Base-by-base conservation (phyloP, 2,888 invertebrate genomes). In the Macroteleia sp. region DNA sequence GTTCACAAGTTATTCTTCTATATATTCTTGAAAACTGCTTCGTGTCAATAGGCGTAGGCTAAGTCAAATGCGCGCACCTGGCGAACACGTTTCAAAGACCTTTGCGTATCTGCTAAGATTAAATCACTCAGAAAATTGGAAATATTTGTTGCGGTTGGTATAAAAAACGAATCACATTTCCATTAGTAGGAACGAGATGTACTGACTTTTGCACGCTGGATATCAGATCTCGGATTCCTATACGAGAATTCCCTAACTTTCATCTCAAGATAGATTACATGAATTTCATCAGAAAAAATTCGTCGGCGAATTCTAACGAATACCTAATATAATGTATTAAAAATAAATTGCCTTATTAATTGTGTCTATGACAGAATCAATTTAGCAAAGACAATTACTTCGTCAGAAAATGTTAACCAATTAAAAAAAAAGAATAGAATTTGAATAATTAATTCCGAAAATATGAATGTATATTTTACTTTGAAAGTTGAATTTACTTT, bases 51-150 rank as follows among this genome's bases (percentile, higher is more conserved):
- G 66, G 52, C 54, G 57, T 52, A 74, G 61, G 48, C 34, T 50
- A 46, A 59, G 50, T 62, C 46, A 62, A 71, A 46, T 25, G 66
- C 44, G 61, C 30, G 52, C 74, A 74, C 74, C 74, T 74, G 74
- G 74, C 66, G 16, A 46, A 41, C 62, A 50, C 50, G 56, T 64
- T 57, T 64, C 46, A 8, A 52, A 62, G 36, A 52, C 42, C 64
- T 59, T 42, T 73, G 50, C 64, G 46, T 64, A 39, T 50, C 56
- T 25, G 41, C 56, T 12, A 48, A 64, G 57, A 67, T 61, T 74
- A 59, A 66, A 74, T 74, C 59, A 66, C 59, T 74, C 57, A 74
- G 74, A 74, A 74, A 74, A 74, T 74, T 59, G 74, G 66, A 74
- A 74, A 74, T 66, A 66, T 67, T 59, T 74, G 66, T 66, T 67